Evolutionary conservation across 2,888 invertebrate species (phyloP).

Genomic region (Andrena bucephala): DNA sequence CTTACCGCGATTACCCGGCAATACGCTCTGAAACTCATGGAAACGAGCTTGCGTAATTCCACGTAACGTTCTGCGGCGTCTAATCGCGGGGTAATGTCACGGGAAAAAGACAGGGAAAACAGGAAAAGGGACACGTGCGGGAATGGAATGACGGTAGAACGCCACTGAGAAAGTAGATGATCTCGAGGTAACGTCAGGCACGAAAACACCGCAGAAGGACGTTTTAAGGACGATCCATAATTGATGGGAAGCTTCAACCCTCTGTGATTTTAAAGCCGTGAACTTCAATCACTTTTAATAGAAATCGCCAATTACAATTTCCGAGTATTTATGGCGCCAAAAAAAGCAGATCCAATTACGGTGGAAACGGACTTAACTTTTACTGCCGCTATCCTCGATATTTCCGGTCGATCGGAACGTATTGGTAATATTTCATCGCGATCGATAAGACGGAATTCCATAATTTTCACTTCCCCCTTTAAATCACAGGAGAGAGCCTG

Average conservation of each 20-base stretch:
- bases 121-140: slow-evolving; percentile 34
- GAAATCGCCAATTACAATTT: background rate
- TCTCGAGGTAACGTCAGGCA: slow-evolving; percentile 23
- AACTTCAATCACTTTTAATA: background rate
- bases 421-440: background rate
- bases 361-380: background rate
- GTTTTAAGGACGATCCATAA: background rate
- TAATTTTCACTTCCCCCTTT: background rate
- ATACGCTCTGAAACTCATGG: slow-evolving; percentile 62
- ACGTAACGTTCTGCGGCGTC: slow-evolving; percentile 48
- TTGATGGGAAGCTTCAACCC: background rate
- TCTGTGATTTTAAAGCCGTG: background rate
- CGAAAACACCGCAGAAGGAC: slow-evolving; percentile 3
- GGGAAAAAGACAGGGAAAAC: slow-evolving; percentile 54
- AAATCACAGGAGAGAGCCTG: slow-evolving; percentile 1
- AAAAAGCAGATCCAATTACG: background rate
- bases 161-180: slow-evolving; percentile 50
- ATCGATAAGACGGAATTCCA: background rate
- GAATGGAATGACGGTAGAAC: slow-evolving; percentile 38
- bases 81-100: slow-evolving; percentile 59
- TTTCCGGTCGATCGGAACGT: background rate
- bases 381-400: background rate
- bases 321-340: background rate
- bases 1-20: slow-evolving; percentile 57
- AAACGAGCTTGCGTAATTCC: slow-evolving; percentile 67